A percentile compares a stretch with the other conserved stretches of the same genome.
Evolutionary conservation across 1,140 invertebrate genomes (phyloP).

Genomic region (Cherax quadricarinatus): DNA sequence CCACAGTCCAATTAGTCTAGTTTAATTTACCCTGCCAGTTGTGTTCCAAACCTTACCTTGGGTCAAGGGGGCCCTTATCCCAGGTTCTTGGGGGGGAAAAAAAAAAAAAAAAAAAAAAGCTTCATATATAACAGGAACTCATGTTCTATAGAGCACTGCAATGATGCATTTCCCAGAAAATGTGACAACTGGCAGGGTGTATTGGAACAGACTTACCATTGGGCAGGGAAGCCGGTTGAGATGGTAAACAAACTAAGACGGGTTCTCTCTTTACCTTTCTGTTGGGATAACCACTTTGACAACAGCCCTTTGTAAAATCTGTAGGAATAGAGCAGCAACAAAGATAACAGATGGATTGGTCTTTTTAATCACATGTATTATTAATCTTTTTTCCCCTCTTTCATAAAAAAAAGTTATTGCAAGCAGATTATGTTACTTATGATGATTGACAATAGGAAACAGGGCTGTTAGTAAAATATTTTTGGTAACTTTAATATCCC

Average conservation of each 20-base stretch:
- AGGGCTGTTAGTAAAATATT: slow-evolving; percentile 61
- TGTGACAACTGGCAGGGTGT: slow-evolving; percentile 61
- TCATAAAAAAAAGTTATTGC: slow-evolving; percentile 60
- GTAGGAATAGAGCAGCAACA: slow-evolving; percentile 75
- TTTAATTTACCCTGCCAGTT: slow-evolving; percentile 69
- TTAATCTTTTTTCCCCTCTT: slow-evolving; percentile 46
- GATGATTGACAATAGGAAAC: slow-evolving; percentile 42
- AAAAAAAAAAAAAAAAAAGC: background rate
- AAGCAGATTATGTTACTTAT: slow-evolving; percentile 61
- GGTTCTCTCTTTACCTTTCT: slow-evolving; percentile 85
- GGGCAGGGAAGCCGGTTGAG: slow-evolving; percentile 52
- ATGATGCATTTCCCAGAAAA: background rate
- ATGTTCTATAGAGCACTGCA: background rate
- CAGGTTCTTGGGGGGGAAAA: background rate
- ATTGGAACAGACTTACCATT: slow-evolving; percentile 72
- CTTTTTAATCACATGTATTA: slow-evolving; percentile 37
- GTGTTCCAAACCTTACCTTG: slow-evolving; percentile 61
- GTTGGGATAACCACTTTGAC: slow-evolving; percentile 99
- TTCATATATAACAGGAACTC: background rate
- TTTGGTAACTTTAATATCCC: slow-evolving; percentile 45
- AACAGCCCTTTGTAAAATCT: slow-evolving; percentile 92
- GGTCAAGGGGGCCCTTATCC: background rate
- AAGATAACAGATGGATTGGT: slow-evolving; percentile 74
- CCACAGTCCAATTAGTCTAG: slow-evolving; percentile 62
- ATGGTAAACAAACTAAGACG: slow-evolving; percentile 69